phyloP scores from a whole-genome alignment of 2,797 vertebrate genomes.

The Ptychadena robeensis region DNA sequence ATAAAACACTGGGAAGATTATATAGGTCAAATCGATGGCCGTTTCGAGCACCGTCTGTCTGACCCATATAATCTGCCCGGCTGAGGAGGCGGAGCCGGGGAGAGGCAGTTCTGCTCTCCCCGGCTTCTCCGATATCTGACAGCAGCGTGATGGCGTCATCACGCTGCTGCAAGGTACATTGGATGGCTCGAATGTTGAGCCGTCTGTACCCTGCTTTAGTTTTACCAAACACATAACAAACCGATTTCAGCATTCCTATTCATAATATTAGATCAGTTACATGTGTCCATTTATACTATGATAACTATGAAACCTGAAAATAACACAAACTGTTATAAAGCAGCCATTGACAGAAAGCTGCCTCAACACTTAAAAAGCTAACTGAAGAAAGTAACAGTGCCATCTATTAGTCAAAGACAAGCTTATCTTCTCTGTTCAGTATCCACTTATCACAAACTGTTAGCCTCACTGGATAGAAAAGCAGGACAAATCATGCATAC shows the following conservation, averaged over 20 bases:
- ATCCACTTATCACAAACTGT: slow-evolving; percentile 32
- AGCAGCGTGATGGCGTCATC: too few relatives aligned
- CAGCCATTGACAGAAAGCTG: background rate
- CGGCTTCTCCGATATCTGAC: too few relatives aligned
- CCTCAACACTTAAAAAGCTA: background rate
- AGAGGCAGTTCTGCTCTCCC: too few relatives aligned
- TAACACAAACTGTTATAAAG: slow-evolving; percentile 1
- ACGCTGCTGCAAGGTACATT: too few relatives aligned
- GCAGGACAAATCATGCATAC: slow-evolving; percentile 47
- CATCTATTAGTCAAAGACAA: slow-evolving; percentile 5
- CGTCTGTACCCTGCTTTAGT: too few relatives aligned
- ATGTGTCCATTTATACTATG: background rate
- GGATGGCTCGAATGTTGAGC: too few relatives aligned
- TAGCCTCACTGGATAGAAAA: slow-evolving; percentile 55
- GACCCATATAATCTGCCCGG: too few relatives aligned
- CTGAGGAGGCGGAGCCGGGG: too few relatives aligned
- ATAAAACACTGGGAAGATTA: too few relatives aligned
- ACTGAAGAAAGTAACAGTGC: background rate
- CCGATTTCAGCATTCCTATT: background rate
- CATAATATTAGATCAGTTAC: background rate
- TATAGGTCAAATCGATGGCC: too few relatives aligned
- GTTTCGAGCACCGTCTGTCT: too few relatives aligned
- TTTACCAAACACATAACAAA: too few relatives aligned
- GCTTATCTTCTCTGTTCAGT: slow-evolving; percentile 17
- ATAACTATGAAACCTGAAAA: slow-evolving; percentile 4